Conservation (phyloP, 2,888 invertebrate species). For the Tachina fera region DNA sequence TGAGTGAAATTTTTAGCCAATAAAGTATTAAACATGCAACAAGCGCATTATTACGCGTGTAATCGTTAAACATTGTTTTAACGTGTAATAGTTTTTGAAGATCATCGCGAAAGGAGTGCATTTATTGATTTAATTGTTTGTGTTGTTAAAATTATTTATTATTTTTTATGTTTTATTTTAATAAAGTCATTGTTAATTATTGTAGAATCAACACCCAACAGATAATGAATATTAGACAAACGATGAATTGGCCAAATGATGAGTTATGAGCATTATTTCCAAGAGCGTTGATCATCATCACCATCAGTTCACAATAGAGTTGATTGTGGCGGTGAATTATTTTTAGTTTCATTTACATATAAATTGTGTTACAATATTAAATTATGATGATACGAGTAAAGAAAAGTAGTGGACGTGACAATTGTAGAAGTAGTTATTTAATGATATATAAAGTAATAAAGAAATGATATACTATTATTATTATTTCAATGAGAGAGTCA, state of each 20-base stretch:
- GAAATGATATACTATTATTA: slow-evolving; percentile 37
- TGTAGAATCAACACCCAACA: slow-evolving; percentile 46
- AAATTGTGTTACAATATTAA: slow-evolving; percentile 26
- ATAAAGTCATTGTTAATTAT: slow-evolving; percentile 46
- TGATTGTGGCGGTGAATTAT: slow-evolving; percentile 4
- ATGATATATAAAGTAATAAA: slow-evolving; percentile 44
- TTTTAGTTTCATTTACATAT: slow-evolving; percentile 43
- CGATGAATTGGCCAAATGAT: slow-evolving; percentile 54
- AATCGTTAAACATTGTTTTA: slow-evolving; percentile 32
- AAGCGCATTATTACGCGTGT: slow-evolving; percentile 56
- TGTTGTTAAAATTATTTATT: slow-evolving; percentile 42
- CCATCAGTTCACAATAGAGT: slow-evolving; percentile 26
- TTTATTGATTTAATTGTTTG: slow-evolving; percentile 46
- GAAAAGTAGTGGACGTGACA: slow-evolving; percentile 48
- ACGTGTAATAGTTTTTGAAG: slow-evolving; percentile 59
- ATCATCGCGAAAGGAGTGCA: slow-evolving; percentile 49
- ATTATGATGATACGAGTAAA: slow-evolving; percentile 41
- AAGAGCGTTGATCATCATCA: slow-evolving; percentile 39
- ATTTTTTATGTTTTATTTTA: slow-evolving; percentile 8
- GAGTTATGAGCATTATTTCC: slow-evolving; percentile 35
- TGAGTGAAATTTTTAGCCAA: slow-evolving; percentile 58
- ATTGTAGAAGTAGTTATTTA: slow-evolving; percentile 46
- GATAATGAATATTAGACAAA: slow-evolving; percentile 40
- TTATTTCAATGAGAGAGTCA: slow-evolving; percentile 24
- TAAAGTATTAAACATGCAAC: slow-evolving; percentile 59